Evolutionary conservation across 1,140 invertebrate genomes (phyloP), one percentile per base, ranked within the genome.

Genomic region (Plutomurus gul): DNA sequence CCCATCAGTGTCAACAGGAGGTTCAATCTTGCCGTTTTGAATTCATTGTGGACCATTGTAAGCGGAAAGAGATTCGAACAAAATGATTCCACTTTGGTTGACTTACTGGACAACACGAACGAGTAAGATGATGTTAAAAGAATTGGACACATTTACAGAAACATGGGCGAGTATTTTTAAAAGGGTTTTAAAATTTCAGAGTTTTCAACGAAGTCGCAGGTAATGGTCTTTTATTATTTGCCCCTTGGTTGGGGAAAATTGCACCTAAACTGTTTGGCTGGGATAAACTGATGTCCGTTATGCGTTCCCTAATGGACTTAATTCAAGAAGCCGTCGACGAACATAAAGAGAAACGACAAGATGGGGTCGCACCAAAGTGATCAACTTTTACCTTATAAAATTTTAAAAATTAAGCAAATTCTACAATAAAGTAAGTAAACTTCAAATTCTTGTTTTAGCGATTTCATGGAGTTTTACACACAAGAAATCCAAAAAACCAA

Each of bases 11-110:
- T 74, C 8, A 47, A 74, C 3, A 47, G 25, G n/a, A 25, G 10
- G 20, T 85, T 84, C 75, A 79, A 25, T 46, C 46, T 81, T 30
- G 72, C 83, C 0, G 91, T 95, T 37, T 85, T 95, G 13, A 97
- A 96, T 82, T 93, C 93, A 0, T 86, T 96, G 0, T 96, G 94
- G 93, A 90, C 88, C 65, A 93, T 96, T 91, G 90, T 96, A 86
- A 93, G 94, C 75, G 93, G 94, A 0, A 90, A 88, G 83, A 86
- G 91, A 83, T 90, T 87, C 65, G 84, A 84, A 3, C 85, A 87
- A 74, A 75, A 84, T 13, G 85, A 88, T 51, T 79, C 81, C 0
- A 71, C 33, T 4, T 22, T 71, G 7, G 22, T 20, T 20, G 39
- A 43, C 20, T 40, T 71, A 18, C n/a, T 71, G 36, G 65, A 20